Conservation (phyloP, 2,797 vertebrate genomes). For the Pseudocheirus occidentalis region DNA sequence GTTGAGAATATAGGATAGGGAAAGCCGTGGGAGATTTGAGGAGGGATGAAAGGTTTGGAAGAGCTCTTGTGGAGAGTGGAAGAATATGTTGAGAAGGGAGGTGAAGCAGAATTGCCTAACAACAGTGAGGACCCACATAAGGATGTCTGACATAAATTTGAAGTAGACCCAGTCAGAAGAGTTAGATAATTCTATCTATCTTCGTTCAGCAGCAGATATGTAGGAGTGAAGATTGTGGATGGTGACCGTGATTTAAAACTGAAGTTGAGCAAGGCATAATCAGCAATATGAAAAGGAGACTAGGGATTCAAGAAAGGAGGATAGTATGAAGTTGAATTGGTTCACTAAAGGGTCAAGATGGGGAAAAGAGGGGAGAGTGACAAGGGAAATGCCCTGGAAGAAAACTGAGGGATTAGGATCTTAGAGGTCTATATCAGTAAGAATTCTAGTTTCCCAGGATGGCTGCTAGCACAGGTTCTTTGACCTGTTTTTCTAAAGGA, state of each 20-base stretch:
- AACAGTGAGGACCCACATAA: neutral
- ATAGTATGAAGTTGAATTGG: neutral
- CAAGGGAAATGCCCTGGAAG: neutral
- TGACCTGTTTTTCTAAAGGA: too few relatives aligned
- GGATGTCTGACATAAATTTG: neutral
- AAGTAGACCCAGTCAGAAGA: neutral
- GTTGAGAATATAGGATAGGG: neutral
- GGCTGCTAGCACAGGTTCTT: too few relatives aligned
- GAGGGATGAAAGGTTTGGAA: neutral
- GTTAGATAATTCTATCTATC: neutral
- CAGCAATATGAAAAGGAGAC: neutral
- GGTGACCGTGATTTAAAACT: neutral
- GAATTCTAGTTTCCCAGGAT: too few relatives aligned
- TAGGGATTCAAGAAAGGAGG: neutral
- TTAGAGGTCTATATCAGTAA: neutral
- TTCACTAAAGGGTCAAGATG: neutral
- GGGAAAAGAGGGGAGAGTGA: neutral
- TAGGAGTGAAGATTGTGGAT: neutral
- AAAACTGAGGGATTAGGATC: neutral
- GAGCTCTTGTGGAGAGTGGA: neutral
- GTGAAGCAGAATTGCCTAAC: neutral
- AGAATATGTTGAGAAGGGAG: neutral
- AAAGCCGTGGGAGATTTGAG: neutral
- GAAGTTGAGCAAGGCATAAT: neutral
- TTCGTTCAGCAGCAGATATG: neutral